Evolutionary conservation across 2,797 vertebrate species (phyloP).

Genomic region (Sebastes diaconus): DNA sequence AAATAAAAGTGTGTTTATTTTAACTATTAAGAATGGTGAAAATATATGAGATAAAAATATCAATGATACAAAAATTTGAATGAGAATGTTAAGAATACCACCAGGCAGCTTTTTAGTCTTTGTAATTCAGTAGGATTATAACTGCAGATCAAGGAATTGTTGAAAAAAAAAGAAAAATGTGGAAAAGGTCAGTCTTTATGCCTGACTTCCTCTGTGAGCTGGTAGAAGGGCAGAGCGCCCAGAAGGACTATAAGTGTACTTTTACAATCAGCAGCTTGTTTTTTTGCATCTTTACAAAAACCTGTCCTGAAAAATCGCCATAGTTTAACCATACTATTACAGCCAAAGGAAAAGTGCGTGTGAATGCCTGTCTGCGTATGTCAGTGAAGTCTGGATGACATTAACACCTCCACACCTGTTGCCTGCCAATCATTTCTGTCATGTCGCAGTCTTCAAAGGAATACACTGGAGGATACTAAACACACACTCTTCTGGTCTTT

Average conservation of each 20-base stretch:
- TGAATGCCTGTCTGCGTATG: background rate
- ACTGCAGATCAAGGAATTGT: slow-evolving; percentile 1
- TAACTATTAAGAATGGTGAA: background rate
- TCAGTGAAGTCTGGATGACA: slow-evolving; percentile 41
- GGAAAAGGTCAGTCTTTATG: slow-evolving; percentile 9
- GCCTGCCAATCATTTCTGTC: slow-evolving; percentile 37
- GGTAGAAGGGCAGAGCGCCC: background rate
- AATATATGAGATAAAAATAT: background rate
- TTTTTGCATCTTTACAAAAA: background rate
- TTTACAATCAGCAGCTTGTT: background rate
- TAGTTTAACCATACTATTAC: background rate
- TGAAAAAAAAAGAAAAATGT: background rate
- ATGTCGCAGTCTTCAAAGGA: slow-evolving; percentile 43
- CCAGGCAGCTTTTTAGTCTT: background rate
- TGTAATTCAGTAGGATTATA: slow-evolving; percentile 5
- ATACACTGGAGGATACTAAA: slow-evolving; percentile 26
- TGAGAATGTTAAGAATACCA: background rate
- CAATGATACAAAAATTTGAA: background rate
- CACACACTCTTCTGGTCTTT: slow-evolving; percentile 22
- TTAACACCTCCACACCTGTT: slow-evolving; percentile 56
- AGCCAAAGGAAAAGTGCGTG: background rate
- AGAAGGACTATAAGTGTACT: background rate
- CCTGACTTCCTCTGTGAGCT: background rate
- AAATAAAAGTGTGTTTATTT: background rate
- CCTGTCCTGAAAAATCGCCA: background rate